These are phyloP conservation scores for Nasonia vitripennis DNA, from an alignment of 1,140 invertebrate species.

Conservation along the genomic window DNA sequence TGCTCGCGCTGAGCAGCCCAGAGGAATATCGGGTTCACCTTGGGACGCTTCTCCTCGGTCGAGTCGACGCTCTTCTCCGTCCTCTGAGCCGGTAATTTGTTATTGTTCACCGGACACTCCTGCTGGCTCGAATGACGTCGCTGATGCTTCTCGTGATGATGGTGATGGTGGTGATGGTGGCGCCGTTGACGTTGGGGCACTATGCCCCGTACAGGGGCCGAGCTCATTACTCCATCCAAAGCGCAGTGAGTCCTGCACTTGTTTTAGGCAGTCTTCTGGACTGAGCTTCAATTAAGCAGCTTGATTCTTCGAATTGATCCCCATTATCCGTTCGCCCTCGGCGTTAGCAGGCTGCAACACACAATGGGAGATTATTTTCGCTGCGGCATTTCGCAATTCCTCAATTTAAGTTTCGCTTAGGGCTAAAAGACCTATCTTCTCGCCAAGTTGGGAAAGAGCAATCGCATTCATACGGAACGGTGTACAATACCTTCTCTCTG, in stretches of 20 bases:
- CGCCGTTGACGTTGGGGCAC: slow-evolving; percentile 73
- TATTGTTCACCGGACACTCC: slow-evolving; percentile 39
- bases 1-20: slow-evolving; percentile 87
- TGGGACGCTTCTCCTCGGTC: slow-evolving; percentile 72
- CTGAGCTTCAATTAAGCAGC: not conserved
- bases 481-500: not conserved
- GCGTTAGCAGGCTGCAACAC: not conserved
- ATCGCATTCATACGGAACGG: too few species aligned
- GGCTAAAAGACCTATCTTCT: too few species aligned
- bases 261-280: slow-evolving; percentile 21
- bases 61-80: slow-evolving; percentile 24
- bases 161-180: slow-evolving; percentile 63
- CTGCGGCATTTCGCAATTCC: not conserved
- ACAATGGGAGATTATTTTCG: slow-evolving; percentile 1
- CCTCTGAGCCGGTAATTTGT: slow-evolving; percentile 47
- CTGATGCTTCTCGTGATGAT: slow-evolving; percentile 61
- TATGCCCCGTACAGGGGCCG: slow-evolving; percentile 72
- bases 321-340: not conserved
- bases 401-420: too few species aligned
- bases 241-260: slow-evolving; percentile 59
- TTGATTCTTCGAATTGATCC: slow-evolving; percentile 18
- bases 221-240: slow-evolving; percentile 75
- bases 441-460: too few species aligned
- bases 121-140: slow-evolving; percentile 54
- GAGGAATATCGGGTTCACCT: slow-evolving; percentile 86